Evolutionary conservation across 2,797 vertebrate species (phyloP).

Genomic region (Margarornis squamiger): DNA sequence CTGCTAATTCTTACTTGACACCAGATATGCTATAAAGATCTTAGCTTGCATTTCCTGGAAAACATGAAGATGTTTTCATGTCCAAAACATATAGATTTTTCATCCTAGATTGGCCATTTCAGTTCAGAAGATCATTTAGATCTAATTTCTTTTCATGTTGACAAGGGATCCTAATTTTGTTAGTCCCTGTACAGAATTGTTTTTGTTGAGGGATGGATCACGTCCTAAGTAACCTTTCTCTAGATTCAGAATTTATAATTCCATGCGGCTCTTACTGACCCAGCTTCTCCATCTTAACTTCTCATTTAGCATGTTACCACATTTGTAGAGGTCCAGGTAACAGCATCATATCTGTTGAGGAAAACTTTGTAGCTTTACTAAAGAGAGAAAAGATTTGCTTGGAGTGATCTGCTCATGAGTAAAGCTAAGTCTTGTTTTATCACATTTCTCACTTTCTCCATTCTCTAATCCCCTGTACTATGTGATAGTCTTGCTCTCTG

Average conservation of each 20-base stretch:
- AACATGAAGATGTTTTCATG: not conserved
- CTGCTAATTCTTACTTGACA: not conserved
- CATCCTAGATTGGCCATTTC: not conserved
- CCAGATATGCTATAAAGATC: not conserved
- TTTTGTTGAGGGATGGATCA: not conserved
- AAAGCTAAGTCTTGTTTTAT: conserved; percentile 6
- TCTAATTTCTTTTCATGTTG: not conserved
- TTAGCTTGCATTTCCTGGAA: not conserved
- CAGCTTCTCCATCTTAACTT: not conserved
- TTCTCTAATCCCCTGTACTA: not conserved
- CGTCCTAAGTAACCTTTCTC: not conserved
- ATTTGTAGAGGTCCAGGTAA: not conserved
- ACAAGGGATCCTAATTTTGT: not conserved
- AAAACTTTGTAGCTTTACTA: not conserved
- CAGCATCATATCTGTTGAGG: not conserved
- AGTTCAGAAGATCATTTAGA: not conserved
- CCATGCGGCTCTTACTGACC: not conserved
- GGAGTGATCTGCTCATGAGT: not conserved
- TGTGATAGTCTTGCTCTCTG: not conserved
- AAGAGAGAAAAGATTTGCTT: not conserved
- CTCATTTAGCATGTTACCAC: not conserved
- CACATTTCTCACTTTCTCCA: not conserved
- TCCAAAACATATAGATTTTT: not conserved
- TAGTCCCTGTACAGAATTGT: not conserved
- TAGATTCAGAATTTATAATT: not conserved